Evolutionary conservation across 2,113 vertebrate genomes (phyloP), one percentile per base, ranked within the genome.

Genomic region (Lepisosteus oculatus): DNA sequence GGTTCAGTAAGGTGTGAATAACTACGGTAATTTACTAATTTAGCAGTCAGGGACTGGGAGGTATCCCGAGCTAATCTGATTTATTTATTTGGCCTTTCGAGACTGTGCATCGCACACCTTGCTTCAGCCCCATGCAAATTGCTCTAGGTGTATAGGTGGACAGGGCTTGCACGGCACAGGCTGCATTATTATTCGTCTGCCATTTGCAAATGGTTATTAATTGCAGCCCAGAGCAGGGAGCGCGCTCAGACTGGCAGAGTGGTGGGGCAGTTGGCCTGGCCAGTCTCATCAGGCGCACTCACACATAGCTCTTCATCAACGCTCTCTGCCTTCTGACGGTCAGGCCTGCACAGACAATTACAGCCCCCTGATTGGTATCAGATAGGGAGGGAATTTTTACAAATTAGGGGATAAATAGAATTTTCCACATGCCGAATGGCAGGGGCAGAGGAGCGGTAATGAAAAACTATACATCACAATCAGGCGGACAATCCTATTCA

Each of bases 391-490:
- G 93, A 93, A 94, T 95, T 93, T 95, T 93, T 95, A 95, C 96
- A 98, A 98, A 98, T 98, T 97, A 98, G 95, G 91, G 94, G 95
- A 98, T 98, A 98, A 98, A 99, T 99, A 99, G 95, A 96, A 96
- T 96, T 85, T 95, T 93, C 94, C 92, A 92, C 92, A 95, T 93
- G 93, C 95, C 94, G 96, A 94, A 94, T 95, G 94, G 93, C 91
- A 93, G 91, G 94, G 94, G 93, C 94, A 91, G 95, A 93, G 92
- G 93, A 93, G 89, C 90, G 82, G 95, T 99, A 99, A 99, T 99
- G 97, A 98, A 98, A 98, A 98, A 96, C 96, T 94, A 99, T 98
- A 98, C 93, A 98, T 99, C 97, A 99, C 97, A 95, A 99, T 99
- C 97, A 99, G 91, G 78, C 79, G 90, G 95, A 96, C 95, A 97